Percentiles rank a stretch among this genome's conserved stretches.
Evolutionary conservation across 1,140 invertebrate species (phyloP).

Genomic region (Saxidomus purpurata): DNA sequence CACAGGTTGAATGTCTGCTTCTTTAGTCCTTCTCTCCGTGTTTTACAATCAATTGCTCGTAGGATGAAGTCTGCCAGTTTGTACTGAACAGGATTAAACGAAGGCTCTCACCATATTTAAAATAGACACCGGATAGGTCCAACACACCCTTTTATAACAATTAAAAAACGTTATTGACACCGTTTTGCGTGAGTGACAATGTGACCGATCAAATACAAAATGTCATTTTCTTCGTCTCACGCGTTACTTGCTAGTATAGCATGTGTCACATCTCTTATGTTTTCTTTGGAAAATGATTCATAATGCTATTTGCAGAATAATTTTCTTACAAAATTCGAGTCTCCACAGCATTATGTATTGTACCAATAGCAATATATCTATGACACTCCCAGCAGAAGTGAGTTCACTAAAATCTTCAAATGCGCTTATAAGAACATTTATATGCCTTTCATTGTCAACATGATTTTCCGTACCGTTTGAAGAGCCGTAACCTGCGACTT

Average conservation of each 20-base stretch:
- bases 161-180: no score
- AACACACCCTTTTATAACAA: no score
- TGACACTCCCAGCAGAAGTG: constrained; percentile 40
- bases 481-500: no score
- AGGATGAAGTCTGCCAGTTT: no score
- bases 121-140: no score
- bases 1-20: no score
- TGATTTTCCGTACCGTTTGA: background rate
- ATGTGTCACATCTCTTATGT: background rate
- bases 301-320: background rate
- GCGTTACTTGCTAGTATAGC: background rate
- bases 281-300: background rate
- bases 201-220: no score
- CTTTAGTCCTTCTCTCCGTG: no score
- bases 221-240: background rate
- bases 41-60: no score
- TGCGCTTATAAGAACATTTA: background rate
- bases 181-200: no score
- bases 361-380: constrained; percentile 69
- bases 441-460: constrained; percentile 16
- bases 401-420: constrained; percentile 47
- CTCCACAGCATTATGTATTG: constrained; percentile 60
- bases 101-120: no score
- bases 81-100: no score
- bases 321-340: background rate